A percentile compares a stretch with the other conserved stretches of the same genome.
Conservation (phyloP, 2,113 vertebrate species). For the Taurulus bubalis region DNA sequence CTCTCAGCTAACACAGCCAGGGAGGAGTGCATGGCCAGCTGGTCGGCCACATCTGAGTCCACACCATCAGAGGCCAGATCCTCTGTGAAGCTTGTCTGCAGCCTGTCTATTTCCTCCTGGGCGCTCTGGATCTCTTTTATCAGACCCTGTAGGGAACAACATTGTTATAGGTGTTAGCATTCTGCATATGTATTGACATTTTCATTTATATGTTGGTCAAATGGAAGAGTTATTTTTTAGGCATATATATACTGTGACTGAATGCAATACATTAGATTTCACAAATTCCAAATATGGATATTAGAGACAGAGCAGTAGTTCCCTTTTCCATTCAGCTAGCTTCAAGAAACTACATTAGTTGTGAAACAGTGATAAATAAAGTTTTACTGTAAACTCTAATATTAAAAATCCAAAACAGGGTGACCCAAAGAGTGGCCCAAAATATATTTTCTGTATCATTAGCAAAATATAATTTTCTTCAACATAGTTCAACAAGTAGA, state of each 20-base stretch:
- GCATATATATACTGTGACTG: not conserved
- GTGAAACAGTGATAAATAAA: not conserved
- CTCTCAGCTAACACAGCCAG: slow-evolving; percentile 92
- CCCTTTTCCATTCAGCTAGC: not conserved
- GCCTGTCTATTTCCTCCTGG: slow-evolving; percentile 91
- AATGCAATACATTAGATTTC: not conserved
- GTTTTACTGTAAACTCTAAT: not conserved
- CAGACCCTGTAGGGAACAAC: slow-evolving; percentile 82
- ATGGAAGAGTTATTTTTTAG: not conserved
- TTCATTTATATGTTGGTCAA: not conserved
- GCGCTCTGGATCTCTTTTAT: slow-evolving; percentile 91
- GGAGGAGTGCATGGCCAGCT: slow-evolving; percentile 92
- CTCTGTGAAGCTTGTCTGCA: slow-evolving; percentile 88
- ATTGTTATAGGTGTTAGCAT: not conserved
- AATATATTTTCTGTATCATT: not conserved
- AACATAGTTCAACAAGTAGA: not conserved
- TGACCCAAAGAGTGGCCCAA: not conserved
- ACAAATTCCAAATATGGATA: not conserved
- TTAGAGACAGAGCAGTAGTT: not conserved
- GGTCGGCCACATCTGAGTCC: slow-evolving; percentile 89
- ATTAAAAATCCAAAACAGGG: not conserved
- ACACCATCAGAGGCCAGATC: slow-evolving; percentile 85
- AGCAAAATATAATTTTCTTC: not conserved
- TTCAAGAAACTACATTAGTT: not conserved
- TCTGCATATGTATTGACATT: not conserved